Conservation (phyloP, 2,113 vertebrate species). For the Myrmecobius fasciatus region DNA sequence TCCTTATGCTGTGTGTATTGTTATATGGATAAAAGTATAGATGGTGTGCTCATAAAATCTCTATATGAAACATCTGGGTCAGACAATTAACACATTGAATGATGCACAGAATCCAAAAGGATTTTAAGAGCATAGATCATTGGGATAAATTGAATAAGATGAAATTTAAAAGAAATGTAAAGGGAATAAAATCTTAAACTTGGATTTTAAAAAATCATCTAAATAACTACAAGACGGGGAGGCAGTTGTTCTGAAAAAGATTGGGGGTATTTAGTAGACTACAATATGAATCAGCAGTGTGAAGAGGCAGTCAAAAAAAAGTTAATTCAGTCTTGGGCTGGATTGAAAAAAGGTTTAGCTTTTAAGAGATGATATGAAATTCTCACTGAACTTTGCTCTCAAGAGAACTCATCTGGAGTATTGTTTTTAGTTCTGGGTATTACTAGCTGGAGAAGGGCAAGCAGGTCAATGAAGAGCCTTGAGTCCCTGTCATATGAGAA, state of each 20-base stretch:
- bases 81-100: neutral
- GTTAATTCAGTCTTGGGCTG: neutral
- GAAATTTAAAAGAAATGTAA: neutral
- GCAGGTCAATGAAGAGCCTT: neutral
- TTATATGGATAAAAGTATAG: neutral
- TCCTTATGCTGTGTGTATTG: neutral
- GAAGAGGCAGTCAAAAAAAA: neutral
- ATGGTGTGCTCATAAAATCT: neutral
- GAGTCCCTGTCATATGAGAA: neutral
- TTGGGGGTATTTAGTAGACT: neutral
- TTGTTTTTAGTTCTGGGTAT: neutral
- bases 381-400: neutral
- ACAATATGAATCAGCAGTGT: neutral
- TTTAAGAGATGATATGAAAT: neutral
- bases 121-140: neutral
- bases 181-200: neutral
- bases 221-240: neutral
- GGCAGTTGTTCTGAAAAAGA: neutral
- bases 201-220: neutral
- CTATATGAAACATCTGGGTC: neutral
- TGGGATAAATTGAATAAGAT: neutral
- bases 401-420: neutral
- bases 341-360: neutral
- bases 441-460: neutral
- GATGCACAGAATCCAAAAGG: neutral